phyloP scores from a whole-genome alignment of 2,888 invertebrate genomes.

The Epinotia brunnichana region DNA sequence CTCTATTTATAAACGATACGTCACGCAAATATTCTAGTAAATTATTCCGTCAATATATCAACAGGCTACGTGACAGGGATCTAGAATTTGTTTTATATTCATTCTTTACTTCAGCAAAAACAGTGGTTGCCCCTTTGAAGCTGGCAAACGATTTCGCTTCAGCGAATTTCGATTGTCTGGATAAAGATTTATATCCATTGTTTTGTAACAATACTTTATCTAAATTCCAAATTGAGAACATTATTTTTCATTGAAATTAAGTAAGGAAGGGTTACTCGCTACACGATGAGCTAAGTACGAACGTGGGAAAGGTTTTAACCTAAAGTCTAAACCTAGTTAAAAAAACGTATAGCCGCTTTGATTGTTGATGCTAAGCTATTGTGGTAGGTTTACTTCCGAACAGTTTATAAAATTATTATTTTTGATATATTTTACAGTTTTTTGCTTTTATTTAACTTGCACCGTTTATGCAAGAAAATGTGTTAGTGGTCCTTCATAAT shows the following conservation, averaged over 20 bases:
- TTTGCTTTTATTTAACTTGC: too few relatives aligned
- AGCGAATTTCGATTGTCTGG: slow-evolving; percentile 37
- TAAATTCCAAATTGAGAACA: slow-evolving; percentile 42
- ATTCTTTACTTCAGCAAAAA: slow-evolving; percentile 32
- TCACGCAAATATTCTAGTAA: slow-evolving; percentile 16
- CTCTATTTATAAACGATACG: neutral
- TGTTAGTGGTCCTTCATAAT: too few relatives aligned
- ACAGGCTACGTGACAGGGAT: slow-evolving; percentile 21
- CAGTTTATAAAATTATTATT: too few relatives aligned
- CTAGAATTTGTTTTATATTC: slow-evolving; percentile 38
- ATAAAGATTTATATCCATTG: slow-evolving; percentile 42
- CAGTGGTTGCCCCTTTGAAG: slow-evolving; percentile 39
- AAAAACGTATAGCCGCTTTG: too few relatives aligned
- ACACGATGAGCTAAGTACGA: neutral
- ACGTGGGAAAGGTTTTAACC: too few relatives aligned
- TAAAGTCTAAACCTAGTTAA: too few relatives aligned
- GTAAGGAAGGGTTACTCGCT: slow-evolving; percentile 20
- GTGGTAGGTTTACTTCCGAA: too few relatives aligned
- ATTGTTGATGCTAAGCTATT: too few relatives aligned
- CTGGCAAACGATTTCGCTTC: slow-evolving; percentile 29
- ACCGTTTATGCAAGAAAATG: too few relatives aligned
- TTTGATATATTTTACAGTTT: too few relatives aligned
- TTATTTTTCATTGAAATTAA: slow-evolving; percentile 39
- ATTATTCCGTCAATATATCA: slow-evolving; percentile 38
- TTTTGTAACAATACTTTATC: slow-evolving; percentile 38